Conservation (phyloP, 2,888 invertebrate species). For the Thera obeliscata region DNA sequence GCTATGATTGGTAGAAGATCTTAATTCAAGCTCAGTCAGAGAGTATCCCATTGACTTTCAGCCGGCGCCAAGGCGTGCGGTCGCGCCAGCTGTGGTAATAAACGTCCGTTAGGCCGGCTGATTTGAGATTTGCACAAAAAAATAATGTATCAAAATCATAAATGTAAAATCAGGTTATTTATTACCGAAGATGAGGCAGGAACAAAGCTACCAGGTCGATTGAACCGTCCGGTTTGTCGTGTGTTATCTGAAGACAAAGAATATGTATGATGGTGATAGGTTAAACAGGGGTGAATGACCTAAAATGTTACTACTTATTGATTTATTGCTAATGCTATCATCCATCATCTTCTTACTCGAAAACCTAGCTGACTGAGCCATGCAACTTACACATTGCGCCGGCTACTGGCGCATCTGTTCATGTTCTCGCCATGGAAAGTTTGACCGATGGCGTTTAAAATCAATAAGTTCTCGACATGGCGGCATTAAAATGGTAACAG, state of each 20-base stretch:
- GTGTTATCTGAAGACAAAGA: slow-evolving; percentile 48
- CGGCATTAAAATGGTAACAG: not conserved
- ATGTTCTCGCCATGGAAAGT: not conserved
- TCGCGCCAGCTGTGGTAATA: slow-evolving; percentile 69
- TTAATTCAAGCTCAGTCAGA: slow-evolving; percentile 63
- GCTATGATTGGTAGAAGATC: slow-evolving; percentile 55
- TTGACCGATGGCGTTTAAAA: not conserved
- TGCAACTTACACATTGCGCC: too few species aligned
- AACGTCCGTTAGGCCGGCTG: slow-evolving; percentile 44
- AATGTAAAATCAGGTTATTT: not conserved
- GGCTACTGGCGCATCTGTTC: not conserved
- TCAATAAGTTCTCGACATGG: slow-evolving; percentile 5
- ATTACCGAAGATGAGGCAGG: slow-evolving; percentile 24
- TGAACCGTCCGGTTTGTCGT: slow-evolving; percentile 64
- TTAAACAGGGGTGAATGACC: not conserved
- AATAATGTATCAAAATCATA: not conserved
- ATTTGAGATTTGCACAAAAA: slow-evolving; percentile 3
- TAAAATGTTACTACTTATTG: not conserved
- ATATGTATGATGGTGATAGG: not conserved
- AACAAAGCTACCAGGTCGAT: slow-evolving; percentile 57
- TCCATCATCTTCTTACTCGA: not conserved
- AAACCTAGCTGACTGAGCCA: not conserved
- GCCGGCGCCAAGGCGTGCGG: slow-evolving; percentile 64
- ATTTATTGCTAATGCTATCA: not conserved
- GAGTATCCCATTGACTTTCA: slow-evolving; percentile 65